Conservation (phyloP, 2,113 vertebrate species). For the Varanus komodoensis region DNA sequence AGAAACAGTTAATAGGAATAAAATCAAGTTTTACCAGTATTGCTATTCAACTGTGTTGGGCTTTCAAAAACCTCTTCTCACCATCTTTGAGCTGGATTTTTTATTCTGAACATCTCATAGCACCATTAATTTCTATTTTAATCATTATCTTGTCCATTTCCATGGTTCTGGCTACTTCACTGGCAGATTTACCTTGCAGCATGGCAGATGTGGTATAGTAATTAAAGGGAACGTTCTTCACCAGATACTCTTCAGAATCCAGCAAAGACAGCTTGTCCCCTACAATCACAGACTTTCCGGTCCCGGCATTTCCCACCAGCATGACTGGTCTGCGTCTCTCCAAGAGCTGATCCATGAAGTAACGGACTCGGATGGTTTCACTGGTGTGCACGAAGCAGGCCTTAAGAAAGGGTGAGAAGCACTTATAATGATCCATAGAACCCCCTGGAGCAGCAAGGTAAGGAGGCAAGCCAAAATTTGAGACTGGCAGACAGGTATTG, state of each 20-base stretch:
- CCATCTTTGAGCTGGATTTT: neutral
- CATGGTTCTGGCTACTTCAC: rapidly evolving
- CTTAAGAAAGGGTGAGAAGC: slow-evolving; percentile 66
- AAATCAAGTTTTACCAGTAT: neutral
- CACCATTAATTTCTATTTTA: neutral
- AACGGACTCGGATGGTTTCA: slow-evolving; percentile 88
- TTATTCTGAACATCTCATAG: neutral
- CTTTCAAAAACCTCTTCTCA: neutral
- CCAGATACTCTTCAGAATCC: slow-evolving; percentile 80
- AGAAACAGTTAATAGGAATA: neutral
- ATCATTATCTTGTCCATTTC: neutral
- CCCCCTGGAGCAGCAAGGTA: neutral
- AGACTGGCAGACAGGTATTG: neutral
- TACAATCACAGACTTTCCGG: slow-evolving; percentile 91
- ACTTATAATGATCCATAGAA: rapidly evolving
- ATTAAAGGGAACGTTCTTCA: slow-evolving; percentile 93
- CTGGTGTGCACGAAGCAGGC: slow-evolving; percentile 91
- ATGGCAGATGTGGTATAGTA: slow-evolving; percentile 95
- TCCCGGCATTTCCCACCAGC: slow-evolving; percentile 90
- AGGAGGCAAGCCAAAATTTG: neutral
- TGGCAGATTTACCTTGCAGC: slow-evolving; percentile 87
- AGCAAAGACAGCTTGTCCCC: slow-evolving; percentile 85
- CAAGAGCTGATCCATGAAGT: slow-evolving; percentile 88
- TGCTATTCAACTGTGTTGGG: neutral
- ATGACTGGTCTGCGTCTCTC: slow-evolving; percentile 82